Evolutionary conservation across 2,888 invertebrate genomes (phyloP), one percentile per base, ranked within the genome.

Genomic region (Lissocephala sabroskyi): DNA sequence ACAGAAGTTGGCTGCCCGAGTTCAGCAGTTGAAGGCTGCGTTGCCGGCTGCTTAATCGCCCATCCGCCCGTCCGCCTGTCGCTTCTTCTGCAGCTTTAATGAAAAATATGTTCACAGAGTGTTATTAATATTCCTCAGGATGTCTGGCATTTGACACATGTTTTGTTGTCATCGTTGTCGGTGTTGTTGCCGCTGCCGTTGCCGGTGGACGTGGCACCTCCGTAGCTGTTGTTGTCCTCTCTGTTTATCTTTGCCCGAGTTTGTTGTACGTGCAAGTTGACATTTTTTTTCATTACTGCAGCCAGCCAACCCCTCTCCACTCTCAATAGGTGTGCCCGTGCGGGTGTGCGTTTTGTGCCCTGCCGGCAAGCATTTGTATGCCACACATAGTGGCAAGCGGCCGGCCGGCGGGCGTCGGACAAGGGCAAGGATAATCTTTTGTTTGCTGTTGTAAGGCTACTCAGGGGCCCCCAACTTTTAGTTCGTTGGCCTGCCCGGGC

Each of bases 341-440:
- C 45, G 28, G 13, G 14, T 10, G 23, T 45, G 9, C 19, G 10
- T 6, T 30, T 39, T 16, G 18, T 37, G 35, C 40, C 45, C 41
- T 52, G 36, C 64, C 59, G 52, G 45, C 37, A 45, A 44, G 51
- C 56, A 53, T 57, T 48, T 64, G 52, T 45, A 48, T 45, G 30
- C n/a, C n/a, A n/a, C n/a, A n/a, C n/a, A n/a, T n/a, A n/a, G n/a
- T n/a, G n/a, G n/a, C n/a, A n/a, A n/a, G n/a, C n/a, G n/a, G n/a
- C n/a, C n/a, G n/a, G n/a, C n/a, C n/a, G 62, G 57, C 51, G 56
- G 52, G 52, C 57, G 50, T 53, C 37, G 55, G 59, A 63, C 56
- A 68, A 73, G 71, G 66, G 74, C 66, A 76, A 73, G 77, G 64
- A 71, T 71, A 76, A 71, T 76, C 71, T 76, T 70, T 73, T 73